phyloP scores from a whole-genome alignment of 2,888 invertebrate species.

The Isoperla grammatica region DNA sequence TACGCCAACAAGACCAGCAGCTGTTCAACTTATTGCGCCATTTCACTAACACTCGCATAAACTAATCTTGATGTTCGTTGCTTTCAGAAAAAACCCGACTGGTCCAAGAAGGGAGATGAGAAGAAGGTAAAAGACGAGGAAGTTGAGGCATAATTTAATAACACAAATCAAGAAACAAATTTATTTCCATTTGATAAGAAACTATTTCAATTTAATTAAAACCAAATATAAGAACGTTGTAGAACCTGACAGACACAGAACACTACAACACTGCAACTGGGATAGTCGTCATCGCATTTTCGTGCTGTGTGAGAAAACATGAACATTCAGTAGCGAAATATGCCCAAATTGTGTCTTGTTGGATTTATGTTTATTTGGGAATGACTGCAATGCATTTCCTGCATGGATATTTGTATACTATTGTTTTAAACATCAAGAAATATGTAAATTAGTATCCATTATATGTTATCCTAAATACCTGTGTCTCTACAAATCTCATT shows the following conservation, averaged over 20 bases:
- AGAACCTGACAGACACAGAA: neutral
- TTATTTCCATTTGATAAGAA: neutral
- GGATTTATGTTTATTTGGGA: conserved; percentile 20
- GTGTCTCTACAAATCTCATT: neutral
- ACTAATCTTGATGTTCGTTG: conserved; percentile 27
- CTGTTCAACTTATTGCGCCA: neutral
- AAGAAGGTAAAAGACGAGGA: conserved; percentile 82
- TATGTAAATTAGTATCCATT: conserved; percentile 18
- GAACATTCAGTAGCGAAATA: neutral
- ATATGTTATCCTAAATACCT: conserved; percentile 14
- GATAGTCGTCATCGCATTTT: neutral
- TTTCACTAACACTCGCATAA: conserved; percentile 4
- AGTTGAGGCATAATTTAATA: conserved; percentile 68
- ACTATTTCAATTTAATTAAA: neutral
- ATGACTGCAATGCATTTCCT: conserved; percentile 8
- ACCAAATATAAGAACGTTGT: neutral
- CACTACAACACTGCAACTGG: neutral
- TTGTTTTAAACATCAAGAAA: conserved; percentile 16
- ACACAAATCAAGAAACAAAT: conserved; percentile 17
- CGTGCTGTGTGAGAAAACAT: neutral
- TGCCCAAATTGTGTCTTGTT: conserved; percentile 15
- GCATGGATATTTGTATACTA: conserved; percentile 20
- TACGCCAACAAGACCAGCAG: conserved; percentile 12
- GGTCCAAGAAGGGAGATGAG: conserved; percentile 88
- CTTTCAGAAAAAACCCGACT: conserved; percentile 89